These are phyloP conservation scores for Desoria tigrina DNA, from an alignment of 2,888 invertebrate species.

Conservation along the genomic window DNA sequence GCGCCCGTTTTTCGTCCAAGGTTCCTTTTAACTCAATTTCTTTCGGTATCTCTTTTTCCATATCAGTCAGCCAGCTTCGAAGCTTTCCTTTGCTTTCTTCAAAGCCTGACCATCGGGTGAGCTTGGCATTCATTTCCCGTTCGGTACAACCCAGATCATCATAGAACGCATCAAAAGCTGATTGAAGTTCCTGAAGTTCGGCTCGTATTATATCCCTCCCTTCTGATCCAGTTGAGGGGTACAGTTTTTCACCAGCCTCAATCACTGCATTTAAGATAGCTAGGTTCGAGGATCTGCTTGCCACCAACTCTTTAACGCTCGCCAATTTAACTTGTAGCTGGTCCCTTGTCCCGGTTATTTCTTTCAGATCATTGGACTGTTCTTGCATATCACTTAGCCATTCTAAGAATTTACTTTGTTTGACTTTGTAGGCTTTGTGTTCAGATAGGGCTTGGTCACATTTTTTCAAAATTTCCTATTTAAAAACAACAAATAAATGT, in stretches of 20 bases:
- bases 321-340: constrained; percentile 70
- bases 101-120: constrained; percentile 81
- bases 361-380: constrained; percentile 69
- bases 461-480: constrained; percentile 80
- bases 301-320: constrained; percentile 70
- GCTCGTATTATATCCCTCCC: constrained; percentile 81
- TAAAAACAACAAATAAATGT: no score
- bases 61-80: constrained; percentile 74
- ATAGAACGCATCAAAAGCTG: constrained; percentile 68
- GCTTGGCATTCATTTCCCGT: constrained; percentile 77
- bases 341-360: constrained; percentile 63
- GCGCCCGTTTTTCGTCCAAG: constrained; percentile 86
- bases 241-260: constrained; percentile 84
- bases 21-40: constrained; percentile 81
- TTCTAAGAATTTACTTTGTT: constrained; percentile 78
- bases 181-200: constrained; percentile 80
- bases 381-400: constrained; percentile 76
- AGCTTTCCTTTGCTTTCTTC: constrained; percentile 80
- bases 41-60: constrained; percentile 72
- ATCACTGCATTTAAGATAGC: constrained; percentile 78
- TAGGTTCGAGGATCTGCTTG: constrained; percentile 73
- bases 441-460: constrained; percentile 84
- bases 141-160: constrained; percentile 77
- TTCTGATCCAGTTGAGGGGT: constrained; percentile 80
- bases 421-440: constrained; percentile 76